phyloP scores from a whole-genome alignment of 2,888 invertebrate species.

The Argyra leucocephala region DNA sequence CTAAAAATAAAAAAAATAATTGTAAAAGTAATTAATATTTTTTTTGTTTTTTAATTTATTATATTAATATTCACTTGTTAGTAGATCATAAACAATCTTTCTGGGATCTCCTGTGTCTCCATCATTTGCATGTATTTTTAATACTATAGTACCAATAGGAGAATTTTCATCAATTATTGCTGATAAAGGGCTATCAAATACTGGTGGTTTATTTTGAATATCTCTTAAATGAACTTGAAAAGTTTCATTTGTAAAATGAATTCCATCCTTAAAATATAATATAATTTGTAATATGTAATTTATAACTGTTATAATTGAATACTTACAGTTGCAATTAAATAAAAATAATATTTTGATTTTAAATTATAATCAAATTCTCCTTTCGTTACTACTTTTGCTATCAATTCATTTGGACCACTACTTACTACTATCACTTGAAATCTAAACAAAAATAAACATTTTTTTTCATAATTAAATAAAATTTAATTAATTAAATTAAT shows the following conservation, averaged over 20 bases:
- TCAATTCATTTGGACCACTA: conserved; percentile 52
- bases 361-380: conserved; percentile 66
- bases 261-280: conserved; percentile 57
- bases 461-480: conserved; percentile 7
- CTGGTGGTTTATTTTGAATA: conserved; percentile 78
- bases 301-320: conserved; percentile 5
- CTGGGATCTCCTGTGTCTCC: conserved; percentile 77
- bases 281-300: conserved; percentile 18
- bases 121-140: conserved; percentile 71
- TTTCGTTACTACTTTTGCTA: conserved; percentile 63
- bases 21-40: neutral
- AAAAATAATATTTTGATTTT: conserved; percentile 66
- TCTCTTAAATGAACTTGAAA: conserved; percentile 73
- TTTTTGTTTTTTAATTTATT: too few species aligned
- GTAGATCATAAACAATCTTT: conserved; percentile 64
- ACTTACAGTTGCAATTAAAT: conserved; percentile 63
- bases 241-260: conserved; percentile 59
- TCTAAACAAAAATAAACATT: conserved; percentile 25
- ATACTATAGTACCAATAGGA: conserved; percentile 69
- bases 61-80: conserved; percentile 64
- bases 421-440: conserved; percentile 35
- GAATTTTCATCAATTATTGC: conserved; percentile 74
- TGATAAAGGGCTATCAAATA: conserved; percentile 69
- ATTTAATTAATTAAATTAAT: conserved; percentile 5
- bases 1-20: conserved; percentile 42